Base-by-base conservation (phyloP, 2,888 invertebrate genomes). In the Lordiphosa fenestrarum region DNA sequence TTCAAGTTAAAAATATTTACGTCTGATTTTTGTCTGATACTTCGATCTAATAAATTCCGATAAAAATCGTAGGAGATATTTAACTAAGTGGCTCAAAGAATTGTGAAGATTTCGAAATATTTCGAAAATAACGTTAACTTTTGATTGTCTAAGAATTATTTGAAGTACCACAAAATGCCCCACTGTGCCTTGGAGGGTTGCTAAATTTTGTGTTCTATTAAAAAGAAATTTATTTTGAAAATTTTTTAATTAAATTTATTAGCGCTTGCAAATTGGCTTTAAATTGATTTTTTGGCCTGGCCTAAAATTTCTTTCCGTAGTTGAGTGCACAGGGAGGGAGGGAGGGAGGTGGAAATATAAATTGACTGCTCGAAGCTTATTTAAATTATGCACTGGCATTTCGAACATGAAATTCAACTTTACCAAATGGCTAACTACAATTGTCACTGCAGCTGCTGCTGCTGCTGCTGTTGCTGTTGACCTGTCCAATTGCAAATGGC, bases 241-340 rank as follows among this genome's bases (percentile, higher is more conserved):
- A 62, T 72, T 71, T 71, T 77, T 73, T 84, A 81, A 81, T 77
- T 78, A 69, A 74, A 81, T 81, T 81, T 73, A 81, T 81, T 81
- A 81, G 69, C 72, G 60, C 30, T 49, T 39, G 67, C 56, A 81
- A 80, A 80, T 81, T 81, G 80, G 67, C 72, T 72, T 66, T 40
- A 81, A 77, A 81, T 84, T 81, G 80, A 81, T 77, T 83, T 77
- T 51, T 61, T 53, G 61, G 52, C 38, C 52, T 39, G 52, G 38
- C 61, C 48, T 15, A n/a, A 15, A 30, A 25, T 6, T 25, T 42
- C n/a, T 6, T 6, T 15, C 19, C 10, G 40, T n/a, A 9, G 3
- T n/a, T 40, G 50, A 15, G 15, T 25, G 54, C 6, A 23, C n/a
- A 49, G 9, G 21, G 36, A 30, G 10, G 41, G 10, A 4, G 19